Base-by-base conservation (phyloP, 2,888 invertebrate species). In the Ormyrus thymus region DNA sequence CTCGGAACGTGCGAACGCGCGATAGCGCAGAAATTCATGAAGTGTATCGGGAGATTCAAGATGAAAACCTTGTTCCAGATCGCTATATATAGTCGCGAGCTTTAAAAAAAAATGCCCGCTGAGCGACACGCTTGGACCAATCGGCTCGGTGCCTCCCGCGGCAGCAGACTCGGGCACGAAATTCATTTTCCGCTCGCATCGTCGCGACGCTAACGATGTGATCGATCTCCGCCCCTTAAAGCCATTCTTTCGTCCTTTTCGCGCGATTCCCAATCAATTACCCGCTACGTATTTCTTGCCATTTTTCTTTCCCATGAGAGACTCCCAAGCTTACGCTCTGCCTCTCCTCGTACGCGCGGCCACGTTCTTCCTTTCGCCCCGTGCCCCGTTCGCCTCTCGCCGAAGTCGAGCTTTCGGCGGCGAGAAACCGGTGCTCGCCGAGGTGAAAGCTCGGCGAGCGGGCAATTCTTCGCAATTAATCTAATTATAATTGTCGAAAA, bases 61-160 rank as follows among this genome's bases (percentile, higher is more conserved):
- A 84, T 84, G 86, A 86, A 86, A 86, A 86, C 84, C 86, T 86
- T 84, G 87, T 85, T 86, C 86, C 81, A 84, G 80, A 85, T 86
- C 80, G 78, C 86, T 86, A 83, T 86, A 87, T 87, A 86, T 83
- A 86, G 87, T 80, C 29, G 29, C 29, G 29, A 79, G 69, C 76
- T 71, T 70, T 68, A 73, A 81, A 81, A 82, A 80, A 61, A 45
- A 56, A 70, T 55, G 53, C 10, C 11, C 53, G 50, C 13, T 66
- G 69, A 46, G n/a, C 61, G 72, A 72, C 62, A 73, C 48, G 62
- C 43, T 59, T 59, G 56, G 79, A 80, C 83, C 81, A 80, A 79
- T 79, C 81, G 70, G 53, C 69, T 66, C 72, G 64, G 65, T 73
- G 70, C 69, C 58, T 69, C 73, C 71, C 56, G 71, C 64, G 56